phyloP scores from a whole-genome alignment of 2,797 vertebrate species.

The Bucorvus abyssinicus region DNA sequence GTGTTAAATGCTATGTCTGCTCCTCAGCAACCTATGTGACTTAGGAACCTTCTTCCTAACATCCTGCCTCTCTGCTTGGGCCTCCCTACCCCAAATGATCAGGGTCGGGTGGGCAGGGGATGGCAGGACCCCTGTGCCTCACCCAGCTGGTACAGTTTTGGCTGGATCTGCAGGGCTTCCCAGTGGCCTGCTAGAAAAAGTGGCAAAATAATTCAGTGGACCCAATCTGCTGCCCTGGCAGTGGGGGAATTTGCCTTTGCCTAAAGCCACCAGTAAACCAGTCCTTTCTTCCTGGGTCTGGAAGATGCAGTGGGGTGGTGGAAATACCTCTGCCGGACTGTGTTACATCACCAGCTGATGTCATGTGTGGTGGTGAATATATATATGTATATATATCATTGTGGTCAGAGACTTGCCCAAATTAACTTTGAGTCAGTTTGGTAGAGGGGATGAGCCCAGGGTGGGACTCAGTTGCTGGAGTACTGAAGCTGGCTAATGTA shows the following conservation, averaged over 20 bases:
- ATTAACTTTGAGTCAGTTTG: neutral
- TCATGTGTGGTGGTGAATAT: neutral
- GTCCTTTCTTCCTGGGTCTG: neutral
- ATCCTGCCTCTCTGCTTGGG: neutral
- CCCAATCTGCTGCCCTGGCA: neutral
- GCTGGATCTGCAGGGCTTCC: neutral
- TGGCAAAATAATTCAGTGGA: neutral
- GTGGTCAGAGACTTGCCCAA: neutral
- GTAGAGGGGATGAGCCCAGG: neutral
- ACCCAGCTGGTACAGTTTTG: too few relatives aligned
- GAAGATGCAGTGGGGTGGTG: neutral
- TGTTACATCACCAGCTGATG: neutral
- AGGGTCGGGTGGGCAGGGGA: neutral
- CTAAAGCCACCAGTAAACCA: neutral
- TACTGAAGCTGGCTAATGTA: neutral
- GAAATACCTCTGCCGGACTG: neutral
- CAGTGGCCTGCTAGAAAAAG: neutral
- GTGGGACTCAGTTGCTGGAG: neutral
- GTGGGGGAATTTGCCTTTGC: neutral
- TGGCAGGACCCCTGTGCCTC: neutral
- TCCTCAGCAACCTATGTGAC: neutral
- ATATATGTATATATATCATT: fast-evolving
- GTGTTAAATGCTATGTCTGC: fast-evolving
- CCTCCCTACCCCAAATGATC: fast-evolving
- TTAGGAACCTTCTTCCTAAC: neutral